phyloP scores from a whole-genome alignment of 2,797 vertebrate genomes.

The Amblyraja radiata region DNA sequence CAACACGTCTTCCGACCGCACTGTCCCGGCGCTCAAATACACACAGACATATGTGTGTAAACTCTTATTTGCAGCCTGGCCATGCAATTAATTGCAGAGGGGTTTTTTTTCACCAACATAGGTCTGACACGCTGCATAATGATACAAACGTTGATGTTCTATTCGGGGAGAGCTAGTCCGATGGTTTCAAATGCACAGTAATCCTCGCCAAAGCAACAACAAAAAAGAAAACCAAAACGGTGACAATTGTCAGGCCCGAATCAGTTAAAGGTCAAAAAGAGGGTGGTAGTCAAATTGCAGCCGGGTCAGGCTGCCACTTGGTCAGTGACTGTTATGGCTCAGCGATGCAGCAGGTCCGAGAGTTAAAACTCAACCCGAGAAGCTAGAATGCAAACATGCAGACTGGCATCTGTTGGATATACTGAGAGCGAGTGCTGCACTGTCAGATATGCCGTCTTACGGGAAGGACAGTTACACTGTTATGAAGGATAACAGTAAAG shows the following conservation, averaged over 20 bases:
- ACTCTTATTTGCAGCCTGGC: not conserved
- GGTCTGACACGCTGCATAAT: not conserved
- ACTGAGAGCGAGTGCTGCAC: too few relatives aligned
- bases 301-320: not conserved
- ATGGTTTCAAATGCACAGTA: not conserved
- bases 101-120: not conserved
- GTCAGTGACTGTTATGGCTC: not conserved
- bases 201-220: not conserved
- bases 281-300: not conserved
- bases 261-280: not conserved
- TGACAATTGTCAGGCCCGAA: not conserved
- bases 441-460: too few relatives aligned
- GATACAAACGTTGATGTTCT: not conserved
- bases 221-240: not conserved
- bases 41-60: not conserved
- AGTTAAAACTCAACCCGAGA: too few relatives aligned
- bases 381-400: too few relatives aligned
- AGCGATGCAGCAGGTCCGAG: not conserved
- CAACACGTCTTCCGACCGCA: constrained; percentile 20
- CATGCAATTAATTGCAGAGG: too few relatives aligned
- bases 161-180: not conserved
- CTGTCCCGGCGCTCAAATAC: not conserved
- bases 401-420: too few relatives aligned
- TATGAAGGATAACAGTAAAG: too few relatives aligned
- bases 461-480: too few relatives aligned